A percentile compares a stretch with the other conserved stretches of the same genome.
phyloP scores from a whole-genome alignment of 1,140 invertebrate genomes.

The Leptinotarsa defecta region DNA sequence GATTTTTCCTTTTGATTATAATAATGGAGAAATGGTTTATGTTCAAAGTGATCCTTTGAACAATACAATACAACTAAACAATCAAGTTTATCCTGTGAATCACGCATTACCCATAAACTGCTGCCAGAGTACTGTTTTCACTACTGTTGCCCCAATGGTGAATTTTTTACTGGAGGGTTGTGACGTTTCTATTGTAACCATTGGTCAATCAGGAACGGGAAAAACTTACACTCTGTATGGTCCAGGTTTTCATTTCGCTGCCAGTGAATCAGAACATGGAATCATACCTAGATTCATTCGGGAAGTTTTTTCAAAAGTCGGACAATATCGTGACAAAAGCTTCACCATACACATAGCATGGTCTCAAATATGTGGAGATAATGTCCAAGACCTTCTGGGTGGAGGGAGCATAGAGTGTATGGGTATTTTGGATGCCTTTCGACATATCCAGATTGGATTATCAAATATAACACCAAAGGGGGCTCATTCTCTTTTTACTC shows the following conservation, averaged over 20 bases:
- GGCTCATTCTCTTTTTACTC: conserved; percentile 67
- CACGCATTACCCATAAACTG: conserved; percentile 64
- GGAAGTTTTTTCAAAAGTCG: conserved; percentile 72
- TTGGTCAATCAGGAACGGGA: conserved; percentile 77
- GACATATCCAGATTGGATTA: conserved; percentile 56
- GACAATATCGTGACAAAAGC: conserved; percentile 63
- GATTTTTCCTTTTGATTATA: conserved; percentile 42
- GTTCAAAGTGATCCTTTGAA: conserved; percentile 61
- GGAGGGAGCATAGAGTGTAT: conserved; percentile 51
- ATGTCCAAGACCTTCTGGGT: conserved; percentile 53
- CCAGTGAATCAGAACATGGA: conserved; percentile 74
- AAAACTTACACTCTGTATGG: conserved; percentile 82
- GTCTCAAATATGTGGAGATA: conserved; percentile 63
- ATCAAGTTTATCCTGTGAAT: conserved; percentile 64
- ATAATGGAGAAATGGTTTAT: conserved; percentile 57
- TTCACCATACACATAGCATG: conserved; percentile 68
- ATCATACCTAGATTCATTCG: conserved; percentile 75
- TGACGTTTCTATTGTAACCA: conserved; percentile 75
- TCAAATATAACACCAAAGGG: conserved; percentile 48
- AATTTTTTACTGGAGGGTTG: conserved; percentile 70
- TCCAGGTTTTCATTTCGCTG: conserved; percentile 69
- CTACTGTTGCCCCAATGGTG: conserved; percentile 60
- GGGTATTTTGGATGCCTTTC: conserved; percentile 54
- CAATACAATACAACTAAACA: conserved; percentile 62
- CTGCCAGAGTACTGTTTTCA: conserved; percentile 58